Evolutionary conservation across 2,797 vertebrate species (phyloP).

Genomic region (Sebastes hubbsi): DNA sequence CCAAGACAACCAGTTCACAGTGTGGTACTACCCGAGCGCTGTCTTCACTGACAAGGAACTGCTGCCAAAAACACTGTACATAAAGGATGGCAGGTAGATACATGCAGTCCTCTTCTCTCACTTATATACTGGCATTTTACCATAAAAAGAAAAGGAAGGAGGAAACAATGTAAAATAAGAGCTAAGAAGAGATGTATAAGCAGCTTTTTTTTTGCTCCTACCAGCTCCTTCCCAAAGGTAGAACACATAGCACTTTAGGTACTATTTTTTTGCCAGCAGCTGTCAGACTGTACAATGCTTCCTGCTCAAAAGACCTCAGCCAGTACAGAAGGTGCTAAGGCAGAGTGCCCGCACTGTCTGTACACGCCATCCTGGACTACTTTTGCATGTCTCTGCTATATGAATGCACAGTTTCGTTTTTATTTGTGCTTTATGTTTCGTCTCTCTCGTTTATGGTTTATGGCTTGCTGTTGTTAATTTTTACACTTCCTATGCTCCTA

Average conservation of each 20-base stretch:
- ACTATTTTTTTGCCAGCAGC: constrained; percentile 40
- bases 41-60: constrained; percentile 95
- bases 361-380: constrained; percentile 16
- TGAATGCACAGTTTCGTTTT: constrained; percentile 6
- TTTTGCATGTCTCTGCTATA: constrained; percentile 20
- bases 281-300: constrained; percentile 50
- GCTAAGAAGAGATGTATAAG: constrained; percentile 7
- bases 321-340: constrained; percentile 36
- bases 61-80: constrained; percentile 88
- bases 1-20: constrained; percentile 89
- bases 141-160: not conserved
- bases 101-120: not conserved
- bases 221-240: constrained; percentile 33
- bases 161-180: constrained; percentile 17
- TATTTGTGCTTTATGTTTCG: not conserved
- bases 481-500: not conserved
- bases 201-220: constrained; percentile 28
- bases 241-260: constrained; percentile 27
- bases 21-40: constrained; percentile 92
- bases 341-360: constrained; percentile 24
- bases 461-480: not conserved
- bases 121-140: not conserved
- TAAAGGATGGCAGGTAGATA: constrained; percentile 90
- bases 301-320: constrained; percentile 45
- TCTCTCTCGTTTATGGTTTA: not conserved